Base-by-base conservation (phyloP, 2,888 invertebrate genomes). In the Drosophila prolongata region DNA sequence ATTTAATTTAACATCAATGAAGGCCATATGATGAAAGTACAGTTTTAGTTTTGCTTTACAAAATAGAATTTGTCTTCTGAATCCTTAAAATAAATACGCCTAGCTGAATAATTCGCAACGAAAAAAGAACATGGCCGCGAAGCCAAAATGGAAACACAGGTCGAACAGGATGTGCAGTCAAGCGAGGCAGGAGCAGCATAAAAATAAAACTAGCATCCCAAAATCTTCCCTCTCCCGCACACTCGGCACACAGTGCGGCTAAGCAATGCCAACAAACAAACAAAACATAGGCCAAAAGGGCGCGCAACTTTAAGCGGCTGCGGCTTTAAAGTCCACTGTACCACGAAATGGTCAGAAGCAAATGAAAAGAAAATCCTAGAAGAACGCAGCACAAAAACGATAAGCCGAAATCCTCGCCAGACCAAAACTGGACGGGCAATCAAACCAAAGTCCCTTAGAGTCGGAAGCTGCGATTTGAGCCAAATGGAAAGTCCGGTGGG, bases 31-130 rank as follows among this genome's bases (percentile, higher is more conserved):
- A 30, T 6, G 6, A 30, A 30, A 30, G 8, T 30, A 30, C 8
- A 30, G 30, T 30, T 2, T 30, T 30, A 2, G 30, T 8, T 8
- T 30, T 30, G 8, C 30, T 30, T 8, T 30, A 30, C 2, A 30
- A 30, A 30, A 30, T 30, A 30, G 0, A 8, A 34, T 46, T 60
- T 35, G 19, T 34, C 37, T n/a, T 60, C 50, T 64, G 37, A 71
- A 46, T 55, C 37, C 49, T 24, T 72, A 53, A 65, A 75, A 78
- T 75, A 56, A 76, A 85, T 84, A 73, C 65, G 69, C 76, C 87
- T 79, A 79, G 77, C 84, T 80, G 76, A 87, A 87, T 79, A 84
- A 78, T 78, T 85, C 69, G 72, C 34, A 69, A 67, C 30, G 73
- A 70, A 64, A 82, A 79, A 80, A 61, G 60, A 49, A 19, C 65